Evolutionary conservation across 2,888 invertebrate genomes (phyloP).

Genomic region (Trissolcus japonicus): DNA sequence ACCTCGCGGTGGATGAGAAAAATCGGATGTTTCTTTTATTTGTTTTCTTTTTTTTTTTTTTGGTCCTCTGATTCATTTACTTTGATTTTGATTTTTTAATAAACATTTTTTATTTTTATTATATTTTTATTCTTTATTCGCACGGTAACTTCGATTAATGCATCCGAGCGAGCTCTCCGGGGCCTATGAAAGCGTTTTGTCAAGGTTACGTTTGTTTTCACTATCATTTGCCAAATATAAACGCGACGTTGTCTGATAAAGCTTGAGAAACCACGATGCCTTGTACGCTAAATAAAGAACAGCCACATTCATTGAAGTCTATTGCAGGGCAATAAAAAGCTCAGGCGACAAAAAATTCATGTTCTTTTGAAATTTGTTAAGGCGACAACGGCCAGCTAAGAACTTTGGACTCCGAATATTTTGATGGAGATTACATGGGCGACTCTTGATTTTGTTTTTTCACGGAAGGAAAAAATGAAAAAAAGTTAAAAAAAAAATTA

Average conservation of each 20-base stretch:
- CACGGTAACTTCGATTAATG: background rate
- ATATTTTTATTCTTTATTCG: background rate
- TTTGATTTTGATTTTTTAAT: too few species aligned
- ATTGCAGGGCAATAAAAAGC: slow-evolving; percentile 19
- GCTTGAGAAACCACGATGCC: slow-evolving; percentile 23
- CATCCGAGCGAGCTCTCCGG: slow-evolving; percentile 2
- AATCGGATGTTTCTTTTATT: too few species aligned
- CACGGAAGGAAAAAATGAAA: background rate
- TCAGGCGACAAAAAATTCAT: slow-evolving; percentile 1
- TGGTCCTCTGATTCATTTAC: too few species aligned
- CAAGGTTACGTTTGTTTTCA: slow-evolving; percentile 53
- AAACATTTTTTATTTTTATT: too few species aligned
- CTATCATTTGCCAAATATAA: slow-evolving; percentile 49
- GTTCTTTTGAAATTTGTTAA: too few species aligned
- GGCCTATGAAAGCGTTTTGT: slow-evolving; percentile 31
- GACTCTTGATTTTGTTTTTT: too few species aligned
- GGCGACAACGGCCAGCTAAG: too few species aligned
- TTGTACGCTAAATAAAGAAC: slow-evolving; percentile 16
- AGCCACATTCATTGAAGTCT: slow-evolving; percentile 23
- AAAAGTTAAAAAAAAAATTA: too few species aligned
- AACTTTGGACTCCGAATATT: too few species aligned
- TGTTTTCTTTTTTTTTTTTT: too few species aligned
- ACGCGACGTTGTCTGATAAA: slow-evolving; percentile 42
- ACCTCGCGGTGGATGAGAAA: too few species aligned
- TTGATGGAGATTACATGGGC: too few species aligned